Percentiles rank a stretch among this genome's conserved stretches.
Evolutionary conservation across 2,113 vertebrate genomes (phyloP).

Genomic region (Cinclus mexicanus): DNA sequence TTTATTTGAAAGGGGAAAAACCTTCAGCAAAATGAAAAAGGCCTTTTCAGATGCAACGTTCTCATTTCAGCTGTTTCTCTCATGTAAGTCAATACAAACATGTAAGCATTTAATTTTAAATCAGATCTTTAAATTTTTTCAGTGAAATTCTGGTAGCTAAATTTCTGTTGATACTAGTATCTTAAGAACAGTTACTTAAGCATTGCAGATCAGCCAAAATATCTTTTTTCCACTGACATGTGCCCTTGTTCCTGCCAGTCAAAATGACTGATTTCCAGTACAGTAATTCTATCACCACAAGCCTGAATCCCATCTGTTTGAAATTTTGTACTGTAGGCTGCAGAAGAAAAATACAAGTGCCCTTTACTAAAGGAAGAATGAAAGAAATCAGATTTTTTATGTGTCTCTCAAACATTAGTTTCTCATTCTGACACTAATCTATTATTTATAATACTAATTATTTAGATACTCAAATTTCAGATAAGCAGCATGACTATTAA

Average conservation of each 20-base stretch:
- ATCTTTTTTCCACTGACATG: neutral
- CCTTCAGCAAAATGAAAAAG: neutral
- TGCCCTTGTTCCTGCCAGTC: constrained; percentile 26
- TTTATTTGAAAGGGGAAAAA: neutral
- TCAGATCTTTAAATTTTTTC: neutral
- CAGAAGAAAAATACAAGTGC: neutral
- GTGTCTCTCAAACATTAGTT: neutral
- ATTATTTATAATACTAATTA: neutral
- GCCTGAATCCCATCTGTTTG: constrained; percentile 34
- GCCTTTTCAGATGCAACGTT: neutral
- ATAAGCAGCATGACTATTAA: neutral
- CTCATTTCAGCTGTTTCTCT: neutral
- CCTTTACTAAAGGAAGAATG: neutral
- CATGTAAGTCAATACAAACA: neutral
- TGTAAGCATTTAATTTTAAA: neutral
- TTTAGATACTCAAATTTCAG: neutral
- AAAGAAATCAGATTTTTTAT: neutral
- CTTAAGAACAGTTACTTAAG: neutral
- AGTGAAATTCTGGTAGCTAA: neutral
- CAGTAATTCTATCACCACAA: constrained; percentile 5
- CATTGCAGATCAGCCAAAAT: neutral
- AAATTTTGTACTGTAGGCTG: neutral
- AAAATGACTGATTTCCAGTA: constrained; percentile 30
- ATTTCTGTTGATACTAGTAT: neutral
- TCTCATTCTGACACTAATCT: neutral